These are phyloP conservation scores for Spodoptera litura DNA, from an alignment of 1,140 invertebrate genomes.

Conservation along the genomic window DNA sequence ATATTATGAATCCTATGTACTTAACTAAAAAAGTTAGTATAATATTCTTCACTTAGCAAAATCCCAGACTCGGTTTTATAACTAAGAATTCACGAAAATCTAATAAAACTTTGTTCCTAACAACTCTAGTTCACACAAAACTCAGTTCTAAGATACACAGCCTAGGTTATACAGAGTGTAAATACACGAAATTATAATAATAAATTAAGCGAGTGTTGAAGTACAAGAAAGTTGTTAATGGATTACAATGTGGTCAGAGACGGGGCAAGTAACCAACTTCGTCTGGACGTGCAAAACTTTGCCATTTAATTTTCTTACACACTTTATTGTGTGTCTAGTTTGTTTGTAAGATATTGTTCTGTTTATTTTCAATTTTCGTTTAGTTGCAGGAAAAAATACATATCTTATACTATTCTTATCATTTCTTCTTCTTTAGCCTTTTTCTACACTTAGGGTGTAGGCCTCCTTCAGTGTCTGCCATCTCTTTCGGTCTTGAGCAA, in stretches of 20 bases:
- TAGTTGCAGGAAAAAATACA: neutral
- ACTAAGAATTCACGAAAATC: too few relatives aligned
- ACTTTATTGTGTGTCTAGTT: neutral
- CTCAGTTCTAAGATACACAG: neutral
- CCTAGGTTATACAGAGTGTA: neutral
- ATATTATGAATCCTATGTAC: too few relatives aligned
- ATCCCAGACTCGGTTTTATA: too few relatives aligned
- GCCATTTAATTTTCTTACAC: conserved; percentile 17
- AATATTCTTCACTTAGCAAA: too few relatives aligned
- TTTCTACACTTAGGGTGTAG: too few relatives aligned
- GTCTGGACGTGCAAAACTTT: conserved; percentile 2
- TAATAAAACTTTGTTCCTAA: too few relatives aligned
- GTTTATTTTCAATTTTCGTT: conserved; percentile 4
- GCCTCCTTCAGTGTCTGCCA: too few relatives aligned
- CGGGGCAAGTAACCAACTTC: neutral
- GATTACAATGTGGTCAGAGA: conserved; percentile 12
- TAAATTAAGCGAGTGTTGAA: neutral
- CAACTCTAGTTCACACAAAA: too few relatives aligned
- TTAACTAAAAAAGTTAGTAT: too few relatives aligned
- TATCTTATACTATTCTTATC: too few relatives aligned
- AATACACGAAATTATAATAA: conserved; percentile 7
- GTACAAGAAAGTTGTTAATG: conserved; percentile 12
- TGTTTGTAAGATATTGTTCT: neutral
- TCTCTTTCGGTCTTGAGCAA: too few relatives aligned
- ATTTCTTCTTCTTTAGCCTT: too few relatives aligned